Evolutionary conservation across 2,797 vertebrate species (phyloP), one percentile per base, ranked within the genome.

Genomic region (Tokudaia muenninki): DNA sequence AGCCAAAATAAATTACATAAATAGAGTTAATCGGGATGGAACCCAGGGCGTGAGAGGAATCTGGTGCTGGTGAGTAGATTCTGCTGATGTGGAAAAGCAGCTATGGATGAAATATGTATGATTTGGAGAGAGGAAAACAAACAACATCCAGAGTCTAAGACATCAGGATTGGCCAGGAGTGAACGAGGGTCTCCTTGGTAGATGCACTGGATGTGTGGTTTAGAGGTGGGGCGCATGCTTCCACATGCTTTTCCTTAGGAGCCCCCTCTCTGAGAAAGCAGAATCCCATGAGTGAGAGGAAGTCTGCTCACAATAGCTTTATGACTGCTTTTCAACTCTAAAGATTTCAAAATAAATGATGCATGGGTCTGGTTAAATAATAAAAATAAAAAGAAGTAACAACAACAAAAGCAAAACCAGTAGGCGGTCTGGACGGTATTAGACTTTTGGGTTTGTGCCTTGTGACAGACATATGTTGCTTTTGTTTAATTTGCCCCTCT

Each of bases 1-100:
- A 92, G 94, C 91, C 81, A 97, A 98, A 98, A 98, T 98, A 98
- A 98, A 98, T 98, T 91, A 97, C 63, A 93, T 92, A 97, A 98
- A 98, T 97, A 95, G 97, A 98, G 96, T 97, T 98, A 97, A 98
- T 98, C 97, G 97, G 98, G 96, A 95, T 5, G 83, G 92, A 0
- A 96, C 95, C 95, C 78, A 19, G 84, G 31, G 93, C 91, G 22
- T 5, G 34, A 94, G 93, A 96, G 93, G 94, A 97, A 96, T 95
- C 90, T 89, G 96, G 82, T 94, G 50, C 93, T 82, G 82, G 97
- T 81, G 87, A 82, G 65, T 79, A 84, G 96, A 87, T 97, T 98
- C 94, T 97, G 98, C 95, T 96, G 92, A 90, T 90, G 95, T 94
- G 74, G 92, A 55, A 94, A 98, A 97, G 93, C 65, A 34, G 0